Evolutionary conservation across 2,888 invertebrate genomes (phyloP), one percentile per base, ranked within the genome.

Genomic region (Seira sanloemensis): DNA sequence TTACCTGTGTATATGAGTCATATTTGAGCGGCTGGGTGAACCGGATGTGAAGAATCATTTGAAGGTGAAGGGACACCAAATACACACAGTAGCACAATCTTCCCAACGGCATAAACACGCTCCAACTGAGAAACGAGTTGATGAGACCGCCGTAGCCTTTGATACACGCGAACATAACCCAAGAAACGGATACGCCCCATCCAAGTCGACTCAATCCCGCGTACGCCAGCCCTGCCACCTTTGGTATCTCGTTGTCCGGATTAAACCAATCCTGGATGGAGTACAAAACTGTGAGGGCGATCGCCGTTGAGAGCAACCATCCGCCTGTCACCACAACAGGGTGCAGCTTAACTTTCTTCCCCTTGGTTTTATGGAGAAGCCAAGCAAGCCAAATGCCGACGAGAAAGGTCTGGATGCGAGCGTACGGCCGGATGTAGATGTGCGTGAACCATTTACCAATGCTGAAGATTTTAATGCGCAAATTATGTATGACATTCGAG

Each of bases 141-240:
- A 89, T 62, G 5, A 85, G n/a, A 9, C 88, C 88, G 24, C 90
- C 90, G 78, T 89, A 88, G 9, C 90, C 90, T 68, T 88, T 89
- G 19, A 87, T 82, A 74, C 90, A 90, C 2, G 89, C 89, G 77
- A 90, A 90, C n/a, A 90, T 86, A 5, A 90, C 80, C 90, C 90
- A 90, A 2, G 81, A 75, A 0, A 90, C 67, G 0, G 85, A 82
- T n/a, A 89, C 0, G 5, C 82, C 88, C 89, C 90, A 90, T 9
- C 79, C 88, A n/a, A 80, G 12, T 86, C 77, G 66, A 69, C 82
- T 84, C 2, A 89, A 67, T 0, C 84, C 87, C 0, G 86, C 89
- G 65, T 89, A 89, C 12, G 82, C 54, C 0, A 85, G 69, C 0
- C 82, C 80, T 0, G 77, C 71, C n/a, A 79, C 75, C 19, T 58